Conservation (phyloP, 1,140 invertebrate species). For the Cylas formicarius region DNA sequence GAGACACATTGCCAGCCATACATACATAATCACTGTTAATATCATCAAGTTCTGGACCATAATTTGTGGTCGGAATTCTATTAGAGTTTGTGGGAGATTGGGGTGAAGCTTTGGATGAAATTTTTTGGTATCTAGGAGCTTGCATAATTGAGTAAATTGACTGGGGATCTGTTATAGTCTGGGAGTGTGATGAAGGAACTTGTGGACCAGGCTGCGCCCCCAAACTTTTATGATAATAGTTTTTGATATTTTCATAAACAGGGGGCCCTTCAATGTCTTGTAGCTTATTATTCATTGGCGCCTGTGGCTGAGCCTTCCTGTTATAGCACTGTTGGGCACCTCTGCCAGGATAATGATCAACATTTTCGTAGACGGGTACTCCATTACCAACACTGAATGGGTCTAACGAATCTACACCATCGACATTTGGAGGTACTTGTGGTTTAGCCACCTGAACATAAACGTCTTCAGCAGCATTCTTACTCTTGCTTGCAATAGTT, state of each 20-base stretch:
- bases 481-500: conserved; percentile 30
- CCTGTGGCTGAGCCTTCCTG: conserved; percentile 47
- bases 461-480: conserved; percentile 32
- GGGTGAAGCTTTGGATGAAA: conserved; percentile 6
- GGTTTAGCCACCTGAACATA: conserved; percentile 43
- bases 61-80: conserved; percentile 32
- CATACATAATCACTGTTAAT: conserved; percentile 64
- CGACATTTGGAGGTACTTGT: conserved; percentile 43
- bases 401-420: conserved; percentile 49
- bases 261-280: conserved; percentile 42
- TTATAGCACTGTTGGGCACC: conserved; percentile 51
- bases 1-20: conserved; percentile 55
- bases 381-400: conserved; percentile 48
- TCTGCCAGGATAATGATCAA: conserved; percentile 61
- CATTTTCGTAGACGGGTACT: conserved; percentile 71
- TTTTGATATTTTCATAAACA: conserved; percentile 67
- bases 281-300: conserved; percentile 52
- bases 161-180: conserved; percentile 37
- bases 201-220: conserved; percentile 32
- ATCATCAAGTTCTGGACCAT: too few relatives aligned
- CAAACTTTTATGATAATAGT: conserved; percentile 41
- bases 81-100: conserved; percentile 16
- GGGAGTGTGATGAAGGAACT: conserved; percentile 25
- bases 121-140: conserved; percentile 14
- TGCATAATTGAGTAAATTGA: conserved; percentile 35